Base-by-base conservation (phyloP, 2,797 vertebrate species). In the Betta splendens region DNA sequence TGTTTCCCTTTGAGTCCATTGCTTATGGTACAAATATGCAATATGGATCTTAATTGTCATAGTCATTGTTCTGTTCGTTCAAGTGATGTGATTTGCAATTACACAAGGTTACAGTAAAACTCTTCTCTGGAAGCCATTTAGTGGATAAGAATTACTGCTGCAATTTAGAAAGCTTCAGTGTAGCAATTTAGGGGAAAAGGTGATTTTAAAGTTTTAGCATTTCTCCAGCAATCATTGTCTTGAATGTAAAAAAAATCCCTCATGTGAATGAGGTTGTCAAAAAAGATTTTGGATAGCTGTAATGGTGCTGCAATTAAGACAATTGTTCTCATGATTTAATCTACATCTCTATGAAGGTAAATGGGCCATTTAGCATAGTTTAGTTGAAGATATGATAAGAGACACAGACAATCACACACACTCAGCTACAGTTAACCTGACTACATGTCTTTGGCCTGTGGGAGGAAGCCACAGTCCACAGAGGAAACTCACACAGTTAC, bases 61-160 rank as follows among this genome's bases (percentile, higher is more conserved):
- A 20, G 13, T 10, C 39, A 33, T n/a, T 17, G 22, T 26, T 26
- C n/a, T 9, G 12, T 44, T 16, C 18, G 8, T 25, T 7, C n/a
- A 15, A 33, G 7, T 33, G 29, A 22, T 42, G 51, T 9, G 1
- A 55, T 43, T 43, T 35, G 8, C 23, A 43, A 9, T 11, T 18
- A 32, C 5, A 55, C 31, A 3, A 54, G 28, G 29, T 5, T 16
- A 23, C 28, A 43, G 10, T 33, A 13, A 18, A 13, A 17, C 9
- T 42, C 18, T 16, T 5, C 7, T 3, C 38, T 31, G 12, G 31
- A 40, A 53, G 18, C 17, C 18, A 16, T 26, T 55, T 29, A 44
- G 18, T 9, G 21, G 40, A 26, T 9, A 25, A 18, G 21, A 55
- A 44, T 44, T 43, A 43, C 28, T 43, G 26, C 17, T 40, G 50